Evolutionary conservation across 2,888 invertebrate species (phyloP).

Genomic region (Drosophila stalkeri): DNA sequence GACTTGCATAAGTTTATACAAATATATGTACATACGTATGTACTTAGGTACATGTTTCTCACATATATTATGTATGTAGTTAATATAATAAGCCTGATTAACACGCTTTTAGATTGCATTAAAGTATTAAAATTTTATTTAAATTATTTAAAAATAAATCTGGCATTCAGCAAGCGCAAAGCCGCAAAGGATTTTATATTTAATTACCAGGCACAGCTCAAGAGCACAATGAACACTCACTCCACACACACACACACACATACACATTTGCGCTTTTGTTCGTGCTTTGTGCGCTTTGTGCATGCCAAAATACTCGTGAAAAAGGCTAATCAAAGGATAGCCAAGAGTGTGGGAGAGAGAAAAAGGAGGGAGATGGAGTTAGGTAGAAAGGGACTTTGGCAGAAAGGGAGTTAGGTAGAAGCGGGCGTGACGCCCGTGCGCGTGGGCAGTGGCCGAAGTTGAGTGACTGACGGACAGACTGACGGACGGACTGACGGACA

Average conservation of each 20-base stretch:
- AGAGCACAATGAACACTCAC: constrained; percentile 20
- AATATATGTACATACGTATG: neutral
- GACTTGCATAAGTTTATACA: no score
- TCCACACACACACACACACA: neutral
- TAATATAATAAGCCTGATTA: neutral
- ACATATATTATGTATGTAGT: neutral
- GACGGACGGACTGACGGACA: constrained; percentile 30
- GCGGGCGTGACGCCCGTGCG: constrained; percentile 44
- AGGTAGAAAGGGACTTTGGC: neutral
- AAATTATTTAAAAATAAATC: constrained; percentile 2
- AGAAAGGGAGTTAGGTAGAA: constrained; percentile 3
- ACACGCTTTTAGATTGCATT: neutral
- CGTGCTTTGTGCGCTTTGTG: constrained; percentile 67
- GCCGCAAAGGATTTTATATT: constrained; percentile 37
- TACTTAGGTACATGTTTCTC: no score
- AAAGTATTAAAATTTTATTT: neutral
- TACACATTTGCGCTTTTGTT: constrained; percentile 56
- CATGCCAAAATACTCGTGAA: constrained; percentile 70
- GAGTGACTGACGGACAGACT: constrained; percentile 39
- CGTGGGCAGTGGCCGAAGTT: constrained; percentile 68
- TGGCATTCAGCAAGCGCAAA: neutral
- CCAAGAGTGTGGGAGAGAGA: neutral
- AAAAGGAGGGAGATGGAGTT: neutral
- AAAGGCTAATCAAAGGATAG: constrained; percentile 27
- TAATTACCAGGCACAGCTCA: constrained; percentile 38